Evolutionary conservation across 2,888 invertebrate species (phyloP).

Genomic region (Pterostichus niger): DNA sequence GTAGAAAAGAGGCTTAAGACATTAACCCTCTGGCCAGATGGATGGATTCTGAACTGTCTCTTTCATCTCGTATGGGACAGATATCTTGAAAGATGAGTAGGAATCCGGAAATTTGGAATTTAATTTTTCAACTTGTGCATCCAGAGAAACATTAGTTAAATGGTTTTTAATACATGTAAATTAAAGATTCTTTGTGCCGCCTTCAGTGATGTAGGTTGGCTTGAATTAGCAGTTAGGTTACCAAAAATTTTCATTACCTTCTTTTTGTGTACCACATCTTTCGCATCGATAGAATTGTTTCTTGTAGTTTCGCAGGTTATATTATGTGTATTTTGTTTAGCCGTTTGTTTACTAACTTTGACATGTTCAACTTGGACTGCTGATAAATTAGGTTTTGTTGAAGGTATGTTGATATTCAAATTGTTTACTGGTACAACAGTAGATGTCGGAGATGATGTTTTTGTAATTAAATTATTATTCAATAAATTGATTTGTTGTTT

Average conservation of each 20-base stretch:
- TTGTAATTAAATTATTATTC: too few species aligned
- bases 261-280: too few species aligned
- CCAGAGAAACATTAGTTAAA: neutral
- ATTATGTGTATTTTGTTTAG: too few species aligned
- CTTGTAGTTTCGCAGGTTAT: too few species aligned
- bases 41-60: neutral
- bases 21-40: conserved; percentile 26
- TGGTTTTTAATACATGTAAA: conserved; percentile 22
- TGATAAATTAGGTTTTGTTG: too few species aligned
- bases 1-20: conserved; percentile 4
- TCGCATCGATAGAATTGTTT: too few species aligned
- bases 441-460: too few species aligned
- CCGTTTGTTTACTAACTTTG: too few species aligned
- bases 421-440: too few species aligned
- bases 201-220: neutral
- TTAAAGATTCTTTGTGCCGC: conserved; percentile 2
- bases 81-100: conserved; percentile 20
- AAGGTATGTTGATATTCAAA: too few species aligned
- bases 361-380: too few species aligned
- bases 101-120: conserved; percentile 5
- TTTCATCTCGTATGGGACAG: conserved; percentile 11
- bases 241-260: neutral
- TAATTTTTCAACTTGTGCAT: conserved; percentile 7
- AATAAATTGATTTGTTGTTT: too few species aligned
- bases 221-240: neutral